Conservation (phyloP, 2,888 invertebrate genomes). For the Ophion ventricosus region DNA sequence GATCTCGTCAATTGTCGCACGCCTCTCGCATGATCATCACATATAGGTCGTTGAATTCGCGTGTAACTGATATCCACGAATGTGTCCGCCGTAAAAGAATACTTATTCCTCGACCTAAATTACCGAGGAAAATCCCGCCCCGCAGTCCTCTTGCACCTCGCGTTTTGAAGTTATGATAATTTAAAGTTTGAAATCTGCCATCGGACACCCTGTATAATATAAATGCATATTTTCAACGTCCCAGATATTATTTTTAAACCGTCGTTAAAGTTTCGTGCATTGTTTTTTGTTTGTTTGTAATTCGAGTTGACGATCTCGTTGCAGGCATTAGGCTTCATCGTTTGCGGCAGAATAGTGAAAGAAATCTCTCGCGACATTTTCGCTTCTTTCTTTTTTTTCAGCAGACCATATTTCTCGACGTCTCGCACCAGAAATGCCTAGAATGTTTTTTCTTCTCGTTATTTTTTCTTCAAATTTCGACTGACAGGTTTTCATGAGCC, state of each 20-base stretch:
- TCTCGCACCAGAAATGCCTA: background rate
- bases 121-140: background rate
- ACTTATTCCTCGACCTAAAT: background rate
- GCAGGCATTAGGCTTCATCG: too few species aligned
- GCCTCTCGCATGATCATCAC: background rate
- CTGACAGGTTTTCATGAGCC: constrained; percentile 50
- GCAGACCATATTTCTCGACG: background rate
- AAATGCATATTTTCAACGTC: background rate
- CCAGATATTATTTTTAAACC: too few species aligned
- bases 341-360: too few species aligned
- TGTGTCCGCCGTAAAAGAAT: background rate
- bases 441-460: background rate
- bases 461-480: constrained; percentile 32
- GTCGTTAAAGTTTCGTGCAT: too few species aligned
- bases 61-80: background rate
- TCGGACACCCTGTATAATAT: too few species aligned
- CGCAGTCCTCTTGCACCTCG: too few species aligned
- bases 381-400: too few species aligned
- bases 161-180: too few species aligned
- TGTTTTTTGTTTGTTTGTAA: too few species aligned
- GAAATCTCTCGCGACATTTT: too few species aligned
- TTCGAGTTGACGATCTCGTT: too few species aligned
- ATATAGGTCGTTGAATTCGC: background rate
- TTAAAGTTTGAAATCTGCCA: too few species aligned
- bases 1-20: background rate